These are phyloP conservation scores for Python bivittatus DNA, from an alignment of 2,113 vertebrate species.

Conservation along the genomic window DNA sequence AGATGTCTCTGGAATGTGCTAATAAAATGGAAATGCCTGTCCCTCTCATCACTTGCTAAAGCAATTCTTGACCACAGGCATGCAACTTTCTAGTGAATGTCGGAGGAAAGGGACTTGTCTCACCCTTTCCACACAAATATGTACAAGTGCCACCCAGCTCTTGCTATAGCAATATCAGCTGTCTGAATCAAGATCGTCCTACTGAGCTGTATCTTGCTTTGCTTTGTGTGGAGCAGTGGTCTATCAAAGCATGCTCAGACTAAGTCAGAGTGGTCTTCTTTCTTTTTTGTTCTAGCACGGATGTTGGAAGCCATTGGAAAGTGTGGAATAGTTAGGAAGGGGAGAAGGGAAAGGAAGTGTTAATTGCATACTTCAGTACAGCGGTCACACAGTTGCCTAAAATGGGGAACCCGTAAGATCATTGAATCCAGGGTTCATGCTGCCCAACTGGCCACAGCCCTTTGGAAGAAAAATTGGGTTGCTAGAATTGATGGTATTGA, in stretches of 20 bases:
- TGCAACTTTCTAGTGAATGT: not conserved
- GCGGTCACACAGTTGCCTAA: not conserved
- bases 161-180: not conserved
- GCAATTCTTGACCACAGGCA: not conserved
- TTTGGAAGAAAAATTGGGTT: not conserved
- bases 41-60: not conserved
- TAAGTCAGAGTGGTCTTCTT: not conserved
- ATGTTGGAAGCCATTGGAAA: not conserved
- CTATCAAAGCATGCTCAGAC: not conserved
- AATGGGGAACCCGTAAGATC: not conserved
- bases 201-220: not conserved
- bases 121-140: not conserved
- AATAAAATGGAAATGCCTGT: not conserved
- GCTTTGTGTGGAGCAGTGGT: not conserved
- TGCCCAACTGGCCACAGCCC: not conserved
- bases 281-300: not conserved
- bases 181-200: not conserved
- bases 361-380: not conserved
- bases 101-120: not conserved
- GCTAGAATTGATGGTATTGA: not conserved
- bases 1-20: not conserved
- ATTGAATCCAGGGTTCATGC: not conserved
- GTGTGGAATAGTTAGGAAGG: not conserved
- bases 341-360: not conserved
- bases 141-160: not conserved